phyloP scores from a whole-genome alignment of 2,797 vertebrate species.

The Lindbergichthys nudifrons region DNA sequence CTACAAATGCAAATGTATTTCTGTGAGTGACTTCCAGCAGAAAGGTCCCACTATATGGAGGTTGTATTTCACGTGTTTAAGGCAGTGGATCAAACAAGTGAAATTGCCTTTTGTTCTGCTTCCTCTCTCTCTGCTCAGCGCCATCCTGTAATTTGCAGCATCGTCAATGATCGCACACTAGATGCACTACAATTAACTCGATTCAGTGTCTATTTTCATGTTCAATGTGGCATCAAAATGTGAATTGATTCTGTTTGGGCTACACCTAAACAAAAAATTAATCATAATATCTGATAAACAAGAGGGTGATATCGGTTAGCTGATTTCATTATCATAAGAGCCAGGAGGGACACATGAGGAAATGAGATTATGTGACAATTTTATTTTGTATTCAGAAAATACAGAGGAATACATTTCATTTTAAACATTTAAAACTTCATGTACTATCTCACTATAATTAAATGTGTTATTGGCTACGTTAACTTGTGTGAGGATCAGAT shows the following conservation, averaged over 20 bases:
- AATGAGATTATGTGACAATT: conserved; percentile 9
- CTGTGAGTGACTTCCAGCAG: conserved; percentile 36
- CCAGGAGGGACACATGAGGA: conserved; percentile 24
- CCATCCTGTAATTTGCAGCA: conserved; percentile 80
- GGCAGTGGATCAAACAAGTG: conserved; percentile 66
- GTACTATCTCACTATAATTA: not conserved
- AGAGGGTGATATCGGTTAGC: conserved; percentile 57
- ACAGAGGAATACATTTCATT: conserved; percentile 1
- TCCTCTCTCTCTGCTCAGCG: conserved; percentile 66
- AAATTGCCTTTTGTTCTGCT: conserved; percentile 71
- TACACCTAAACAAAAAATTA: conserved; percentile 56
- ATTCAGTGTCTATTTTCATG: conserved; percentile 78
- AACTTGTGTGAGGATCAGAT: conserved; percentile 15
- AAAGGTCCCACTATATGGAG: conserved; percentile 43
- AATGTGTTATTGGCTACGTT: not conserved
- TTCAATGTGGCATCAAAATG: conserved; percentile 77
- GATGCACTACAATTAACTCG: conserved; percentile 79
- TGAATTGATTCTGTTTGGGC: conserved; percentile 77
- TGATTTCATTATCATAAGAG: conserved; percentile 46
- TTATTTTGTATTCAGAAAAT: conserved; percentile 30
- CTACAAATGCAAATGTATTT: conserved; percentile 41
- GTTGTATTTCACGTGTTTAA: conserved; percentile 48
- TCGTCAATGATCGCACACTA: conserved; percentile 78
- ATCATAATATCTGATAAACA: conserved; percentile 36
- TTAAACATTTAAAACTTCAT: conserved; percentile 9